phyloP scores from a whole-genome alignment of 2,888 invertebrate genomes.

The Dasysyrphus tricinctus region DNA sequence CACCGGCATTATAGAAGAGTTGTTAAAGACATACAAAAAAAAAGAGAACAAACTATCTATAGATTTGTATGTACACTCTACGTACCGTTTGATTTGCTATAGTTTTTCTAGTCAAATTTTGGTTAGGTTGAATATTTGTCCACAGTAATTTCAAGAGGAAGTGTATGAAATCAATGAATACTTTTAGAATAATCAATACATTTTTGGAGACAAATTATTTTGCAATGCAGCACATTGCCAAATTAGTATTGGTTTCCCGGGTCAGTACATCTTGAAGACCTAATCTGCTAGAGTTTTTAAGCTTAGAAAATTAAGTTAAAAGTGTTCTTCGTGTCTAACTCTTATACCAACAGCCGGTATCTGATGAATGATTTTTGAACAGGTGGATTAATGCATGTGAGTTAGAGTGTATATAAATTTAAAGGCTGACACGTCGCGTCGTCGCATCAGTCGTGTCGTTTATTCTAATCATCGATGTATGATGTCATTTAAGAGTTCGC shows the following conservation, averaged over 20 bases:
- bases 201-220: too few relatives aligned
- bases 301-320: too few relatives aligned
- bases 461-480: conserved; percentile 60
- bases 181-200: too few relatives aligned
- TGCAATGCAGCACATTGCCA: too few relatives aligned
- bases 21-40: conserved; percentile 5
- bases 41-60: conserved; percentile 33
- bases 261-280: too few relatives aligned
- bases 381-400: background rate
- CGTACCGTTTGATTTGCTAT: background rate
- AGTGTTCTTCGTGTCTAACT: background rate
- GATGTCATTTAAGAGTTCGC: conserved; percentile 70
- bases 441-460: conserved; percentile 44
- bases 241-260: too few relatives aligned
- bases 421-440: conserved; percentile 31
- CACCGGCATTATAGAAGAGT: conserved; percentile 12
- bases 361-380: background rate
- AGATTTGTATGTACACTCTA: conserved; percentile 3
- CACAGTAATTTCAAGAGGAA: too few relatives aligned
- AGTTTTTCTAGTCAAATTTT: background rate
- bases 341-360: background rate
- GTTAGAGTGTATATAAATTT: conserved; percentile 15
- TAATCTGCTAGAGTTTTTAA: too few relatives aligned
- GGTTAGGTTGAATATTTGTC: background rate
- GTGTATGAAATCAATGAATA: too few relatives aligned